Evolutionary conservation across 2,797 vertebrate genomes (phyloP).

Genomic region (Syngnathus acus): DNA sequence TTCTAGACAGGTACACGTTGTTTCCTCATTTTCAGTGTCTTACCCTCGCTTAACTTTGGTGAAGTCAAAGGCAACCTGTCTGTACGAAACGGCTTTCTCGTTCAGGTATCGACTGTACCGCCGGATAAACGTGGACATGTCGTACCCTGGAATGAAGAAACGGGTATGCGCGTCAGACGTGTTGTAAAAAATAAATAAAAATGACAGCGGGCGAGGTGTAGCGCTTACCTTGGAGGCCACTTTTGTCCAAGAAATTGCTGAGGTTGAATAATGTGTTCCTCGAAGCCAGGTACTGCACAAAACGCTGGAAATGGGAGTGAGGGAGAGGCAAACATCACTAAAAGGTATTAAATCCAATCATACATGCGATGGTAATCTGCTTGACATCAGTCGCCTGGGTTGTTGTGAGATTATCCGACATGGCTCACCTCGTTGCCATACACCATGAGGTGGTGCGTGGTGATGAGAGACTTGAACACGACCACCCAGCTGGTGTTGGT

Average conservation of each 20-base stretch:
- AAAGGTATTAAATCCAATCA: not conserved
- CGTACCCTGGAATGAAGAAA: conserved; percentile 75
- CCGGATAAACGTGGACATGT: conserved; percentile 99
- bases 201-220: too few species aligned
- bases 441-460: conserved; percentile 98
- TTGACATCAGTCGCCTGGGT: conserved; percentile 1
- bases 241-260: conserved; percentile 99
- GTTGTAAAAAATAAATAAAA: not conserved
- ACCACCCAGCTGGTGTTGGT: conserved; percentile 99
- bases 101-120: conserved; percentile 98
- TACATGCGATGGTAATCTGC: not conserved
- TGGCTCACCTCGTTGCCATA: conserved; percentile 91
- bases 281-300: conserved; percentile 99
- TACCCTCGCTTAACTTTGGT: conserved; percentile 99
- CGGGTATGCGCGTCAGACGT: too few species aligned
- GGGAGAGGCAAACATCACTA: conserved; percentile 24
- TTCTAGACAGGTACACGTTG: too few species aligned
- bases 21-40: conserved; percentile 18
- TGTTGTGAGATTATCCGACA: not conserved
- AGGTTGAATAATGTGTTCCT: conserved; percentile 99
- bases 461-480: conserved; percentile 97
- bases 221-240: conserved; percentile 92
- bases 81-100: conserved; percentile 97
- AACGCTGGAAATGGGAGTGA: conserved; percentile 71
- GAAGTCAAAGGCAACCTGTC: conserved; percentile 99